Base-by-base conservation (phyloP, 53 echinoderm and acorn worm species). In the Glandiceps talaboti region DNA sequence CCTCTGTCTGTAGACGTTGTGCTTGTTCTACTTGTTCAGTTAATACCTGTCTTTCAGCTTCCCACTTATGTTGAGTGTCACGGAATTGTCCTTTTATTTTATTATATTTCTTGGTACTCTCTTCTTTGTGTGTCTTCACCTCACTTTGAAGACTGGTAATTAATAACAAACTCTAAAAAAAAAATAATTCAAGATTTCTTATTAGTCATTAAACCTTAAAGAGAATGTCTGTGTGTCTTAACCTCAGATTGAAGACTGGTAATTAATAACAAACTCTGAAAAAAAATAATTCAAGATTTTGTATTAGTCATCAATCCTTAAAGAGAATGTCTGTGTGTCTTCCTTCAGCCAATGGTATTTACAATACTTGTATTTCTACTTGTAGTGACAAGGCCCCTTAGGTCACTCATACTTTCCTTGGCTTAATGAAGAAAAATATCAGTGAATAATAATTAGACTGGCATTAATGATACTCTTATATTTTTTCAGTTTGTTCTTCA, bases 111-210 rank as follows among this genome's bases (percentile, higher is more conserved):
- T 93, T 89, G 82, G 88, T 84, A 76, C 79, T 89, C 28, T 99
- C 99, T 30, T 93, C 93, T 77, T 91, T 88, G 32, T 82, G 79
- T 27, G 87, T 84, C 75, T 93, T 93, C 27, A 99, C 80, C 79
- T 93, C 87, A 80, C 83, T 86, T 89, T 93, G 93, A 26, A 99
- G 86, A 30, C 99, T 92, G 72, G 89, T 87, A 1, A 99, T 91
- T 0, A 93, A 80, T 30, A 99, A 84, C 29, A 99, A 80, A 77
- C 93, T 91, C 99, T 99, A 80, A n/a, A n/a, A n/a, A n/a, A n/a
- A n/a, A n/a, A n/a, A n/a, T n/a, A n/a, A n/a, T 14, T 29, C 73
- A 81, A 1, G 28, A 0, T 28, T 76, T 76, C 12, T 25, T 26
- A n/a, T 14, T 29, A 30, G 0, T 14, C 26, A 26, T 78, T 72